Evolutionary conservation across 2,797 vertebrate species (phyloP).

Genomic region (Sebastes reedi): DNA sequence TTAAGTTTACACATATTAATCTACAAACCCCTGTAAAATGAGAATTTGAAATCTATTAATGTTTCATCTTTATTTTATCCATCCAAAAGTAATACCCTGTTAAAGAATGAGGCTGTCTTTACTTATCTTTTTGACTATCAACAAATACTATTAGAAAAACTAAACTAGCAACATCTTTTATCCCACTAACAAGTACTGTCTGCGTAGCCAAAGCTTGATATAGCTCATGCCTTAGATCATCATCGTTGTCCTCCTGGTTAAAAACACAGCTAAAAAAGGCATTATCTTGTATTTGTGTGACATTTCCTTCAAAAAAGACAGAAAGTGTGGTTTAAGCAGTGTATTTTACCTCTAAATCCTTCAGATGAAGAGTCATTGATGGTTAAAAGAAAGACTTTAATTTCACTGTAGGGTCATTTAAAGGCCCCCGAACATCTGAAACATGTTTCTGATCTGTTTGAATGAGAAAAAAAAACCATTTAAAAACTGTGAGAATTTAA

Average conservation of each 20-base stretch:
- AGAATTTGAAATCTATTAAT: neutral
- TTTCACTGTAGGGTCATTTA: neutral
- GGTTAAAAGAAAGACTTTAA: neutral
- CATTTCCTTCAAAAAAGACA: neutral
- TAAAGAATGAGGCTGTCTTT: neutral
- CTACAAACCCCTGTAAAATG: neutral
- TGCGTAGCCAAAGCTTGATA: neutral
- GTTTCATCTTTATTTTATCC: neutral
- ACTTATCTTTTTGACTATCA: neutral
- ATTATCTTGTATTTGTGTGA: neutral
- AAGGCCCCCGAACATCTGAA: neutral
- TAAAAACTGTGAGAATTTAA: neutral
- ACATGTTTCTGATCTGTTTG: neutral
- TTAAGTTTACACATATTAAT: neutral
- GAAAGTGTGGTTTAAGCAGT: neutral
- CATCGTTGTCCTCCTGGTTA: neutral
- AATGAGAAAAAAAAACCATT: neutral
- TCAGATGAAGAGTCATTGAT: neutral
- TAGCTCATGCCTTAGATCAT: neutral
- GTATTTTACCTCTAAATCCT: neutral
- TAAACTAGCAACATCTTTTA: neutral
- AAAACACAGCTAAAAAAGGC: neutral
- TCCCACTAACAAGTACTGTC: neutral
- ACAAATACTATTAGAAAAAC: neutral
- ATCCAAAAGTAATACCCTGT: neutral